Conservation (phyloP, 2,797 vertebrate genomes). For the Eulemur mongoz region DNA sequence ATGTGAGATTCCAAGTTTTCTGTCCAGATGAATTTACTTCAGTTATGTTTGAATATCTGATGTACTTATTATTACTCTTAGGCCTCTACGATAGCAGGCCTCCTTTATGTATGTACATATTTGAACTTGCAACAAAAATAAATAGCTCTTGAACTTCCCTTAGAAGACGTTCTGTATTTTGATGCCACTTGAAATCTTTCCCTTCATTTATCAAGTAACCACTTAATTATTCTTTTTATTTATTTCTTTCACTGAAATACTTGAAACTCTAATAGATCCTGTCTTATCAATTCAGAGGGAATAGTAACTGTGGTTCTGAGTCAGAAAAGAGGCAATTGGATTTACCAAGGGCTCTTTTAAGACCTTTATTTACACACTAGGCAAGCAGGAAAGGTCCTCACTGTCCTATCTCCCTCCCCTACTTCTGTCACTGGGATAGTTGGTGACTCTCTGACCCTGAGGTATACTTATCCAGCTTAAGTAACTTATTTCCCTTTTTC, state of each 20-base stretch:
- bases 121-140: neutral
- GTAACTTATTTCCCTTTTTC: neutral
- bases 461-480: neutral
- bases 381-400: neutral
- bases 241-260: neutral
- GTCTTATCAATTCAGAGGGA: conserved; percentile 21
- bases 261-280: conserved; percentile 41
- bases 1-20: neutral
- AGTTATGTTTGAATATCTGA: neutral
- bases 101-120: neutral
- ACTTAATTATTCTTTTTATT: conserved; percentile 50
- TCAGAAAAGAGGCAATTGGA: neutral
- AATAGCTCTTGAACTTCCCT: neutral
- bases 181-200: conserved; percentile 32
- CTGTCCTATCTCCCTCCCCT: neutral
- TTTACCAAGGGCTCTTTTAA: neutral
- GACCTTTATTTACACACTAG: neutral
- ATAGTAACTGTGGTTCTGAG: neutral
- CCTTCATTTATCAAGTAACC: conserved; percentile 46
- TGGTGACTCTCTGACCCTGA: neutral
- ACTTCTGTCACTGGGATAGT: neutral
- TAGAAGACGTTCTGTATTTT: neutral
- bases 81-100: neutral
- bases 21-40: neutral
- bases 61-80: neutral